phyloP scores from a whole-genome alignment of 2,888 invertebrate genomes.

The Megamerina dolium region DNA sequence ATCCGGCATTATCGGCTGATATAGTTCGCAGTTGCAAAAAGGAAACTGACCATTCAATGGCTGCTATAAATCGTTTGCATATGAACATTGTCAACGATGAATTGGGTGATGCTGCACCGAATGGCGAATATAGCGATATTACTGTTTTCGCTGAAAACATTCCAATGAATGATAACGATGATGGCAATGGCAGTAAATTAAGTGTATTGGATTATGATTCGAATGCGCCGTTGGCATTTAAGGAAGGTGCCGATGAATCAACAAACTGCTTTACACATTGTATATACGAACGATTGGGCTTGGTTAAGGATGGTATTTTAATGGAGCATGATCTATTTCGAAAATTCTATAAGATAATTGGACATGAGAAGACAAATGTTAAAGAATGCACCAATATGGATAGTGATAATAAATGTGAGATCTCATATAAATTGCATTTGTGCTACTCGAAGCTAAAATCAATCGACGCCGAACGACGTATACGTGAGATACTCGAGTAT shows the following conservation, averaged over 20 bases:
- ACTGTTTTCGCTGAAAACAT: background rate
- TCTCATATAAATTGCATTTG: conserved; percentile 32
- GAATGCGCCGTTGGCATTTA: conserved; percentile 9
- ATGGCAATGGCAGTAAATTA: conserved; percentile 17
- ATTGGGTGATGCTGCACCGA: too few relatives aligned
- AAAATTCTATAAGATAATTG: conserved; percentile 23
- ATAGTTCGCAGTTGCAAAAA: conserved; percentile 33
- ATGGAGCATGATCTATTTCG: conserved; percentile 29
- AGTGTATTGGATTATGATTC: background rate
- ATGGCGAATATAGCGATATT: too few relatives aligned
- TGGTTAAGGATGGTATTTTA: conserved; percentile 30
- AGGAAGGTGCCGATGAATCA: conserved; percentile 30
- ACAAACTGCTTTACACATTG: conserved; percentile 38
- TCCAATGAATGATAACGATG: background rate
- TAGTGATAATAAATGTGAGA: conserved; percentile 31
- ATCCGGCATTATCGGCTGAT: conserved; percentile 20
- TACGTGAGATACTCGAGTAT: conserved; percentile 26
- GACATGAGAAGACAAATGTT: conserved; percentile 22
- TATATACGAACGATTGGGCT: conserved; percentile 34
- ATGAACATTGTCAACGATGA: too few relatives aligned
- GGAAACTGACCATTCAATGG: conserved; percentile 38
- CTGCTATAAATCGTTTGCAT: conserved; percentile 33
- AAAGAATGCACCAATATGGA: conserved; percentile 29
- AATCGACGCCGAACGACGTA: conserved; percentile 29
- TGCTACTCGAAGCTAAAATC: conserved; percentile 31